These are phyloP conservation scores for Epicampocera succincta DNA, from an alignment of 2,888 invertebrate genomes.

Conservation along the genomic window DNA sequence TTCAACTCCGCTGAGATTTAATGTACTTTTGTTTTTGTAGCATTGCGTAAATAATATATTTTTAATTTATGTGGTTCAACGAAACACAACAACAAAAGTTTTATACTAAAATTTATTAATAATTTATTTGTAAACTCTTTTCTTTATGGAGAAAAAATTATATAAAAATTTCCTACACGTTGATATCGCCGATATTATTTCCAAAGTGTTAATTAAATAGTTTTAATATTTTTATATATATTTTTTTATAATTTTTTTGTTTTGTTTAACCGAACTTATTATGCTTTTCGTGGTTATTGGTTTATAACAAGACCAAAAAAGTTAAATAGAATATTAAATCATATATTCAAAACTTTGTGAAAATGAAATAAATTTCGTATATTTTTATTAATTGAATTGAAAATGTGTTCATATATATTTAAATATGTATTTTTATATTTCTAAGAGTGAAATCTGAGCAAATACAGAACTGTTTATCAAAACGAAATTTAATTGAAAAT, in stretches of 20 bases:
- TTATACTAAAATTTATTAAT: conserved; percentile 31
- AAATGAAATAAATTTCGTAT: background rate
- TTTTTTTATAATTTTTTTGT: conserved; percentile 13
- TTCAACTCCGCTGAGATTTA: conserved; percentile 35
- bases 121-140: conserved; percentile 35
- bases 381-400: conserved; percentile 17
- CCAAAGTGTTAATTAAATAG: conserved; percentile 60
- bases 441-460: conserved; percentile 14
- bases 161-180: background rate
- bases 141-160: conserved; percentile 1
- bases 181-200: background rate
- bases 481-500: conserved; percentile 2
- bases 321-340: conserved; percentile 13
- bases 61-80: conserved; percentile 35
- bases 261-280: background rate
- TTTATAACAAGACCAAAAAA: conserved; percentile 16
- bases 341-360: background rate
- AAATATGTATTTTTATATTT: background rate
- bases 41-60: background rate
- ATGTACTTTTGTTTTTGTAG: background rate
- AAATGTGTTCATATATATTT: conserved; percentile 2
- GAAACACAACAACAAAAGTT: conserved; percentile 16
- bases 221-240: conserved; percentile 5
- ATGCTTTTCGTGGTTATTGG: conserved; percentile 16
- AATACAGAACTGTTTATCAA: conserved; percentile 19